These are phyloP conservation scores for Melanchra persicariae DNA, from an alignment of 2,888 invertebrate species.

Conservation along the genomic window DNA sequence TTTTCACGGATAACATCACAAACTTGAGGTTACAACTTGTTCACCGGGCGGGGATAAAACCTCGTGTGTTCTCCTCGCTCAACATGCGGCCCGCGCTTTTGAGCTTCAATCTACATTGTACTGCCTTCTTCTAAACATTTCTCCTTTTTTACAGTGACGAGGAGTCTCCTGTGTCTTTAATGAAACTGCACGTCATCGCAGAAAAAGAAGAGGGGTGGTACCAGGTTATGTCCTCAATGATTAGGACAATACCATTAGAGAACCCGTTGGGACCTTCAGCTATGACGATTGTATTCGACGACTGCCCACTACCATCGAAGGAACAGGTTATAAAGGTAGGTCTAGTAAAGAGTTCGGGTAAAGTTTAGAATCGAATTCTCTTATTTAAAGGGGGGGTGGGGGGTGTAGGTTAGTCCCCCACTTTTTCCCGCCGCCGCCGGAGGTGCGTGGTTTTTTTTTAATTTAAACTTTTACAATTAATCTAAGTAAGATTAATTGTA, in stretches of 20 bases:
- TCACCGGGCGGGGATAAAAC: not conserved
- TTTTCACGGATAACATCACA: too few species aligned
- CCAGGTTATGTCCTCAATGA: slow-evolving; percentile 95
- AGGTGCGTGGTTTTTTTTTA: too few species aligned
- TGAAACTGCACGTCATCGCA: slow-evolving; percentile 95
- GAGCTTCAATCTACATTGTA: not conserved
- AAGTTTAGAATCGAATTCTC: too few species aligned
- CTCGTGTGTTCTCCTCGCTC: not conserved
- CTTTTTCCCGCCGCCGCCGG: too few species aligned
- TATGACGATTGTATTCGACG: slow-evolving; percentile 96
- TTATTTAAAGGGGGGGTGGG: too few species aligned
- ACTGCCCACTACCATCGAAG: slow-evolving; percentile 96
- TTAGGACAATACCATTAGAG: slow-evolving; percentile 95
- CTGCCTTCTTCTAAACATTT: slow-evolving; percentile 3
- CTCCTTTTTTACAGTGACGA: slow-evolving; percentile 92
- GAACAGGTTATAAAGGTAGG: slow-evolving; percentile 92
- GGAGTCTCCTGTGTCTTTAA: slow-evolving; percentile 96
- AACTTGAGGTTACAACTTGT: not conserved
- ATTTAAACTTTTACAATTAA: too few species aligned
- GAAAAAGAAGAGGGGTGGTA: slow-evolving; percentile 98
- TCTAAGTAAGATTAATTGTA: too few species aligned
- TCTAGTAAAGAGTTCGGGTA: not conserved
- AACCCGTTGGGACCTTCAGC: slow-evolving; percentile 97
- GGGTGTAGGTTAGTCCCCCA: too few species aligned
- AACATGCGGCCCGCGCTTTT: not conserved